Base-by-base conservation (phyloP, 2,888 invertebrate genomes). In the Dynastes maya region DNA sequence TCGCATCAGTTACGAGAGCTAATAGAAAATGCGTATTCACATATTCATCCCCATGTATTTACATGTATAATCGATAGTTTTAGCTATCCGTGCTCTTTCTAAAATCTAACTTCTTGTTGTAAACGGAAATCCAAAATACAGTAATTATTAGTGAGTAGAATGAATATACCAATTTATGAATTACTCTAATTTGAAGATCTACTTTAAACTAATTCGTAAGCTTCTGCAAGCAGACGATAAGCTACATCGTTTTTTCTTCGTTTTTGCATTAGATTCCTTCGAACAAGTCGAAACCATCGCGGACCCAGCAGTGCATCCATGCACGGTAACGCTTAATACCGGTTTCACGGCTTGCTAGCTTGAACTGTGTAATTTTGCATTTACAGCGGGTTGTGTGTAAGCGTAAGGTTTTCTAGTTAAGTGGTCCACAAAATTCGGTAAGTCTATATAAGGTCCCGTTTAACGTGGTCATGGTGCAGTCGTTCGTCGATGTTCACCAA, bases 391-490 rank as follows among this genome's bases (percentile, higher is more conserved):
- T 89, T 89, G 74, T 78, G 88, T 89, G 88, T 89, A 89, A 90
- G 90, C 89, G 89, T 88, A 89, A 90, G 90, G 90, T 90, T 91
- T 91, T 91, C 91, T 91, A 90, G 91, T 91, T 90, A 90, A 91
- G 90, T 91, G 91, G 91, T 89, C 91, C 91, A 91, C 90, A 89
- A 91, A 91, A 91, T 91, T 91, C 89, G 90, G 89, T 88, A 90
- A 89, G 89, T 89, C 89, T 90, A 90, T 91, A 90, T 90, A 90
- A 90, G 89, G 90, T 85, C 88, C 88, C 84, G 65, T 65, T n/a
- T 81, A 82, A 79, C 84, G 83, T 84, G 83, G 80, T 83, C 84
- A 82, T 82, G 79, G 83, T 84, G 83, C 86, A 86, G 87, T 87
- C 80, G 83, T 83, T 83, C 82, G 82, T 81, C 81, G 79, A 72